A percentile compares a stretch with the other conserved stretches of the same genome.
Conservation (phyloP, 2,888 invertebrate species). For the Tetragonisca angustula region DNA sequence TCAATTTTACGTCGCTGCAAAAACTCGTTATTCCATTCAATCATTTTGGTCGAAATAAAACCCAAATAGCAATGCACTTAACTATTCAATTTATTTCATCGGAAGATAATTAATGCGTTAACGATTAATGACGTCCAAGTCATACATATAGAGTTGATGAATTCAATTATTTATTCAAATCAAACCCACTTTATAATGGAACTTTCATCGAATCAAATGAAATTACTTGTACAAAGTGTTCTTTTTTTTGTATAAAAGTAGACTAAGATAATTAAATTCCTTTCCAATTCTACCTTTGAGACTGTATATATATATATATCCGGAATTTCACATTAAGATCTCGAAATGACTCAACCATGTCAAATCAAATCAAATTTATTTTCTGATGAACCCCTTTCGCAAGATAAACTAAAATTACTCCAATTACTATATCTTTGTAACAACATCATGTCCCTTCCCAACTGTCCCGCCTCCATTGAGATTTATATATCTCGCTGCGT, state of each 20-base stretch:
- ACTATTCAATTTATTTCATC: constrained; percentile 15
- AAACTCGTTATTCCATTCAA: background rate
- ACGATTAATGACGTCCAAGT: constrained; percentile 8
- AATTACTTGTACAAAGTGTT: background rate
- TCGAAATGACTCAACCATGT: background rate
- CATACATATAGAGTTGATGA: background rate
- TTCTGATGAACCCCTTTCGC: background rate
- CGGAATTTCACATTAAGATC: background rate
- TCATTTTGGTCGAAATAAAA: background rate
- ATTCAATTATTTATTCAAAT: constrained; percentile 13
- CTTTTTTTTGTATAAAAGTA: background rate
- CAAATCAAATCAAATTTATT: background rate
- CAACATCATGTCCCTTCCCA: too few species aligned
- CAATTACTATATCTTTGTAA: too few species aligned
- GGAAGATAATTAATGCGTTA: constrained; percentile 12
- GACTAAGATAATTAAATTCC: background rate
- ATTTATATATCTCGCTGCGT: too few species aligned
- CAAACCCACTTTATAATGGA: constrained; percentile 3
- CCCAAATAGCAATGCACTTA: background rate
- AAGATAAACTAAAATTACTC: background rate
- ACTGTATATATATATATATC: background rate
- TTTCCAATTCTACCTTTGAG: background rate
- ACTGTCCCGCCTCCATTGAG: too few species aligned
- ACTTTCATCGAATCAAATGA: background rate
- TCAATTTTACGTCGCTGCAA: background rate